Percentiles rank a stretch among this genome's conserved stretches.
Conservation (phyloP, 1,140 invertebrate genomes). For the Sycophila sp. region DNA sequence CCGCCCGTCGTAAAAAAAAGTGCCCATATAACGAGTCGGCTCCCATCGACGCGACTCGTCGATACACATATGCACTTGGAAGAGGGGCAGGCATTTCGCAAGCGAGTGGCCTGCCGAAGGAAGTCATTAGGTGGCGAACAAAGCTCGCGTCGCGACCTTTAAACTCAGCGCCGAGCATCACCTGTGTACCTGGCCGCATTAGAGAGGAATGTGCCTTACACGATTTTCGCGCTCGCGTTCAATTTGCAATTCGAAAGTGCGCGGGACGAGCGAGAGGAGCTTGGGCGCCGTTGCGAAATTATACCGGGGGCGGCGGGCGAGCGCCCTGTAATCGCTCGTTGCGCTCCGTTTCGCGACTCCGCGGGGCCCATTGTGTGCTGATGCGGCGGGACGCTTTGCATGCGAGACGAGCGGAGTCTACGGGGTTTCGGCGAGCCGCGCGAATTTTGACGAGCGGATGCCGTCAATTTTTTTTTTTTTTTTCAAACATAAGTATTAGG, state of each 20-base stretch:
- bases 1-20: too few species aligned
- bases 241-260: conserved; percentile 33
- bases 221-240: conserved; percentile 45
- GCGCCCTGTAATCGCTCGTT: neutral
- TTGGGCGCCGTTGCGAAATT: neutral
- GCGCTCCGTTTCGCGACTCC: too few species aligned
- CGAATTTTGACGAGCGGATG: too few species aligned
- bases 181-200: conserved; percentile 33
- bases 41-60: conserved; percentile 27
- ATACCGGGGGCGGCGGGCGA: neutral
- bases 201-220: conserved; percentile 52
- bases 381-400: too few species aligned
- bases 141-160: conserved; percentile 57
- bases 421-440: too few species aligned
- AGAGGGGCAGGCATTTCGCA: too few species aligned
- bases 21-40: conserved; percentile 29
- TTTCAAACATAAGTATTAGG: too few species aligned
- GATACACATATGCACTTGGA: conserved; percentile 37
- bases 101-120: conserved; percentile 49
- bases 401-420: too few species aligned
- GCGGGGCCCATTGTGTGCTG: too few species aligned
- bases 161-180: conserved; percentile 43
- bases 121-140: conserved; percentile 58
- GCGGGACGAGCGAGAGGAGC: too few species aligned
- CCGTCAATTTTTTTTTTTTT: too few species aligned